A percentile compares a stretch with the other conserved stretches of the same genome.
Evolutionary conservation across 30 jellyfish, hydroid and myxozoan species (phyloP).

Genomic region (Hydra vulgaris): DNA sequence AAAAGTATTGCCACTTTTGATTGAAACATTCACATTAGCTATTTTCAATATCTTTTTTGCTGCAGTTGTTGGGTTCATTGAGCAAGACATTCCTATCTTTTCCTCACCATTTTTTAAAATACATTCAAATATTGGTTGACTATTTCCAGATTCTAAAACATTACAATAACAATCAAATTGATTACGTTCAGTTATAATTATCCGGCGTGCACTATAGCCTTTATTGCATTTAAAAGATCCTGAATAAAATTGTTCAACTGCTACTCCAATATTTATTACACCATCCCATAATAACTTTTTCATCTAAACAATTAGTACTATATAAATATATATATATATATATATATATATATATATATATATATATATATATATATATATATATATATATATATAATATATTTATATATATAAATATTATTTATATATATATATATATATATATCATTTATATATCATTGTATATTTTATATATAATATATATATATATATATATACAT

Average conservation of each 20-base stretch:
- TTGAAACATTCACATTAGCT: not conserved
- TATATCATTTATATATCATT: too few species aligned
- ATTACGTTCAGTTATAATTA: not conserved
- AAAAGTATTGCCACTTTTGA: conserved; percentile 1
- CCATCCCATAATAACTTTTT: not conserved
- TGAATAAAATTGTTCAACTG: not conserved
- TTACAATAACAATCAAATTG: not conserved
- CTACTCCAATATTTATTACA: not conserved
- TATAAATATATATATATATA: too few species aligned
- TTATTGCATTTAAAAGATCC: not conserved
- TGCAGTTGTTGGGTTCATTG: conserved; percentile 5
- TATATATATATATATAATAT: too few species aligned
- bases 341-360: too few species aligned
- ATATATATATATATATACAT: too few species aligned
- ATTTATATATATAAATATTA: too few species aligned
- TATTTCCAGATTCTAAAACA: not conserved
- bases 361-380: too few species aligned
- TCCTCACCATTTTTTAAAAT: not conserved
- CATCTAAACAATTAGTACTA: not conserved
- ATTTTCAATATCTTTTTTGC: not conserved
- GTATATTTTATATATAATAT: too few species aligned
- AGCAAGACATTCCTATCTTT: not conserved
- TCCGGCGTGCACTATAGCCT: not conserved
- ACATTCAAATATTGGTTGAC: not conserved
- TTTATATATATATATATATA: too few species aligned